Evolutionary conservation across 2,113 vertebrate species (phyloP).

Genomic region (Chlamydotis undulata): DNA sequence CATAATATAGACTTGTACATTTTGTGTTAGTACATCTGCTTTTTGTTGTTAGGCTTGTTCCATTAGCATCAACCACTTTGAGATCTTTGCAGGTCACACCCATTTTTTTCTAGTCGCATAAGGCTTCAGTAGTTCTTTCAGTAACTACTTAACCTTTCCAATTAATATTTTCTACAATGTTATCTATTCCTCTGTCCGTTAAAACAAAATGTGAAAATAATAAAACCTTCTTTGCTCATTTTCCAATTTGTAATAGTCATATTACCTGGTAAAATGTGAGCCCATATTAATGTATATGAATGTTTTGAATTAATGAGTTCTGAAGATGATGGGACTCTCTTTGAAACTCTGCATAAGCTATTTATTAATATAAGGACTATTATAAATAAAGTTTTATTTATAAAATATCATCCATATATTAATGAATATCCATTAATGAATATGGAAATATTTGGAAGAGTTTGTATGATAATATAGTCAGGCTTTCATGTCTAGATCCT

Average conservation of each 20-base stretch:
- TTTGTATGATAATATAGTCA: background rate
- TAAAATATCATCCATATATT: background rate
- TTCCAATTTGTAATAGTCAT: background rate
- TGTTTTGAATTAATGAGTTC: background rate
- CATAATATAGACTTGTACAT: background rate
- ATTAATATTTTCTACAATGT: background rate
- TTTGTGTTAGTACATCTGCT: background rate
- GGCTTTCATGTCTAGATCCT: background rate
- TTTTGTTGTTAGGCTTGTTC: background rate
- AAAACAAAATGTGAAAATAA: background rate
- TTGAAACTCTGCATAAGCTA: background rate
- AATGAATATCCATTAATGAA: background rate
- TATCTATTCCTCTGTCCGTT: background rate
- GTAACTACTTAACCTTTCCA: background rate
- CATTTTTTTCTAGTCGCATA: background rate
- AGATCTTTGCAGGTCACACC: background rate
- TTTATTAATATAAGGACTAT: background rate
- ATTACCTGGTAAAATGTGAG: background rate
- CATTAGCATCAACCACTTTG: background rate
- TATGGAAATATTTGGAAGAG: background rate
- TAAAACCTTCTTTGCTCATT: background rate
- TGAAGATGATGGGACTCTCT: background rate
- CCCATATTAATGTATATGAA: background rate
- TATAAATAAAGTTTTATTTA: background rate
- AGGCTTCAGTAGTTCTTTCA: background rate